phyloP scores from a whole-genome alignment of 2,113 vertebrate species.

The Phoenicopterus ruber region DNA sequence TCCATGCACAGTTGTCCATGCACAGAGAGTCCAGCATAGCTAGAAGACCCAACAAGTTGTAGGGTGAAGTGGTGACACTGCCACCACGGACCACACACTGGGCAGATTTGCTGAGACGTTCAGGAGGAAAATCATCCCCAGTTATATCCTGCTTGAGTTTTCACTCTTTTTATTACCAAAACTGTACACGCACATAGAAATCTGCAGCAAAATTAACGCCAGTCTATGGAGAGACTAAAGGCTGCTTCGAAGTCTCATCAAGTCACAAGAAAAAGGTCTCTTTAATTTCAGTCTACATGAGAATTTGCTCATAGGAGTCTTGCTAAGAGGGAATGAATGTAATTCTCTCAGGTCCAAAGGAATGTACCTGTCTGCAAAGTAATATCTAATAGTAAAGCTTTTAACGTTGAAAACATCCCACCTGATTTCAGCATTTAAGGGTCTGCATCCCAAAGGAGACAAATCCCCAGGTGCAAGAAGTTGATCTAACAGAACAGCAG shows the following conservation, averaged over 20 bases:
- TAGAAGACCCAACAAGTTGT: background rate
- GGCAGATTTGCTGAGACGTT: background rate
- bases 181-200: background rate
- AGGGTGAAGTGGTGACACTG: background rate
- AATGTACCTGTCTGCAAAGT: background rate
- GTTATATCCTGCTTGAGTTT: background rate
- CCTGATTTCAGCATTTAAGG: constrained; percentile 7
- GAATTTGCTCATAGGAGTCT: background rate
- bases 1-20: too few species aligned
- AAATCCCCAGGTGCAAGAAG: background rate
- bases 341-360: background rate
- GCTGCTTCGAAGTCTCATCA: background rate
- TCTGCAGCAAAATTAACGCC: background rate
- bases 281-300: background rate
- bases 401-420: background rate
- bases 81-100: too few species aligned
- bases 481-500: constrained; percentile 23
- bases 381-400: background rate
- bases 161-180: background rate
- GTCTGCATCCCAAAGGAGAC: constrained; percentile 31
- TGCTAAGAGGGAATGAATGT: background rate
- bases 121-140: background rate
- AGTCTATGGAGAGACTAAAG: background rate
- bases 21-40: accelerated
- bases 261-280: background rate